Evolutionary conservation across 2,797 vertebrate genomes (phyloP), one percentile per base, ranked within the genome.

Genomic region (Chelon auratus): DNA sequence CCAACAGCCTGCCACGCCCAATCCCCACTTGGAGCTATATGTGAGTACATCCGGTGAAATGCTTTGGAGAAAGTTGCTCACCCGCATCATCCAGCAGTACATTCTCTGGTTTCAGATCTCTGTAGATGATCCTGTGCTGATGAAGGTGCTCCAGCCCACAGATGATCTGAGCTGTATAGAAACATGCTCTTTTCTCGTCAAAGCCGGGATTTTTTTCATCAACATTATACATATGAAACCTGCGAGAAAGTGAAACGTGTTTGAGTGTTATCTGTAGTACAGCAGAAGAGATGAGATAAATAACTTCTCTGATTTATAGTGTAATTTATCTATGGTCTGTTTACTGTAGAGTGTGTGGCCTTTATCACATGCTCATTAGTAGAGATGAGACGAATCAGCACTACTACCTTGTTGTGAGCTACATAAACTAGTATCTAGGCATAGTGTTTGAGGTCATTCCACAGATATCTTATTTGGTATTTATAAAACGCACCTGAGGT

Each of bases 31-130:
- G 22, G 11, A 2, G 10, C 24, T 54, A 36, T 45, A 0, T 22
- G 22, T 54, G 26, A 60, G 3, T 12, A 2, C 4, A 37, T 55
- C 3, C 24, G 24, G 39, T 30, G 5, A 15, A 48, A 10, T 18
- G 59, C 22, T n/a, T 39, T 17, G 39, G 20, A 67, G 39, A 3
- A 15, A 48, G n/a, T n/a, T 3, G 0, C 48, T 78, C 57, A 94
- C 95, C 94, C 86, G 89, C 83, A 33, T 95, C 93, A 59, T 95
- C 94, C 42, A 95, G 87, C 17, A 95, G 89, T 1, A 95, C 92
- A 3, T 95, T 95, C 68, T 95, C 93, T 51, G 93, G 93, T 56
- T 95, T 95, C 60, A 95, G 92, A 84, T 95, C 94, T 83, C 94
- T 89, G 89, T 95, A 94, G 82, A 95, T 30, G 61, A 95, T 95